Evolutionary conservation across 1,140 invertebrate genomes (phyloP), one percentile per base, ranked within the genome.

Genomic region (Ruditapes philippinarum): DNA sequence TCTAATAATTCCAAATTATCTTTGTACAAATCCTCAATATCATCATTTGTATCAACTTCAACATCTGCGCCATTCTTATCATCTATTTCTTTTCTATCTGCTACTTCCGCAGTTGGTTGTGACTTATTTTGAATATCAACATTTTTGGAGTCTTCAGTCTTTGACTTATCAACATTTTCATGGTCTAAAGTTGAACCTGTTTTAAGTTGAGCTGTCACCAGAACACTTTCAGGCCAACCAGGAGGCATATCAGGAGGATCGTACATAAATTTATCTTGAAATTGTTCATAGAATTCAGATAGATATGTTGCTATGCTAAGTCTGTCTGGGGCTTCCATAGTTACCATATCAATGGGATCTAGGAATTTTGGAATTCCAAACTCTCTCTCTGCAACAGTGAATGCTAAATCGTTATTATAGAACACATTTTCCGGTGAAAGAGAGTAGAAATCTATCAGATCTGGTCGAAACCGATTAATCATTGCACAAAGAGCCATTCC

Each of bases 401-500:
- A 88, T 38, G 87, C 87, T 19, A 88, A 19, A 54, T 88, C 51
- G 33, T 88, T 88, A 65, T 88, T 88, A 22, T 74, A 31, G 28
- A 82, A 88, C 12, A 57, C 62, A 73, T 88, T 70, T 22, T 81
- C 87, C 14, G 78, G 78, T 1, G 76, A 74, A 17, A 88, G 91
- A n/a, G 87, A 57, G 28, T 88, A 81, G 68, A 49, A 88, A 31
- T 88, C 79, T 14, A 99, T 98, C 88, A 99, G 97, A 96, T 99
- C 98, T 51, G 98, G 98, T 93, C 98, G 97, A 96, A 98, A 99
- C 95, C 98, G 98, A 96, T 99, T 98, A 93, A 99, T 98, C 95
- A 99, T 97, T 70, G 98, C 98, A 96, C 98, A 99, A 96, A 99
- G 99, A 49, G 98, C 98, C 49, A 99, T 97, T 78, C 98, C 98